A percentile compares a stretch with the other conserved stretches of the same genome.
These are phyloP conservation scores for Ptychoptera contaminata DNA, from an alignment of 2,888 invertebrate species.

Conservation along the genomic window DNA sequence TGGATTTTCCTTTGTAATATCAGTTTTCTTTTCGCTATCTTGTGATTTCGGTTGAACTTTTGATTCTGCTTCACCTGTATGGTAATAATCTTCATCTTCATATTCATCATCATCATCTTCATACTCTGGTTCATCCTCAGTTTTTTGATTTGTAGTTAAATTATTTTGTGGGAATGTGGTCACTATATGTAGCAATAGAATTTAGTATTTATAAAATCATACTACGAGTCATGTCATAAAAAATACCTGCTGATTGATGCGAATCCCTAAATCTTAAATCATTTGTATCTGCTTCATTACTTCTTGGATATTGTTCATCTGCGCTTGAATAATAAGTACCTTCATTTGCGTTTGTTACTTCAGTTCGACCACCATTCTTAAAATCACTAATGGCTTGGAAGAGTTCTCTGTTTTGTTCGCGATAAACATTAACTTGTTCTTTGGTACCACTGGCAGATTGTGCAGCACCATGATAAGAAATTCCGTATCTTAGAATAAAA, in stretches of 20 bases:
- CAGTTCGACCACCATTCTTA: neutral
- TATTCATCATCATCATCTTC: conserved; percentile 34
- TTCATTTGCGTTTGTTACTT: conserved; percentile 1
- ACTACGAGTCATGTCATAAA: too few species aligned
- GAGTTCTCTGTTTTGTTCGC: conserved; percentile 46
- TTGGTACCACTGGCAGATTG: conserved; percentile 64
- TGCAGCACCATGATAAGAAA: conserved; percentile 63
- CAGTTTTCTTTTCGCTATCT: conserved; percentile 10
- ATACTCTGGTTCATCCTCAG: conserved; percentile 25
- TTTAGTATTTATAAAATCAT: neutral
- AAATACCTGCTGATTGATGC: conserved; percentile 5
- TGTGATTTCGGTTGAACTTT: conserved; percentile 19
- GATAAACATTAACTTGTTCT: conserved; percentile 41
- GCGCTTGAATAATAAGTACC: conserved; percentile 5
- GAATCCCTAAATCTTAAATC: conserved; percentile 7
- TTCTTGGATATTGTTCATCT: conserved; percentile 3
- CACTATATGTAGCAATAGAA: too few species aligned
- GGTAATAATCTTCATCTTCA: conserved; percentile 45
- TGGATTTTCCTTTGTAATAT: conserved; percentile 13
- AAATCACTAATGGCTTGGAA: conserved; percentile 40
- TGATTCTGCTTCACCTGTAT: conserved; percentile 22
- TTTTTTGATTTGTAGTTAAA: conserved; percentile 20
- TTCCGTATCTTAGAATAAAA: conserved; percentile 40
- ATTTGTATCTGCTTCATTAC: conserved; percentile 3
- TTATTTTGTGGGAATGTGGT: neutral